Evolutionary conservation across 2,113 vertebrate species (phyloP).

Genomic region (Nothocercus nigrocapillus): DNA sequence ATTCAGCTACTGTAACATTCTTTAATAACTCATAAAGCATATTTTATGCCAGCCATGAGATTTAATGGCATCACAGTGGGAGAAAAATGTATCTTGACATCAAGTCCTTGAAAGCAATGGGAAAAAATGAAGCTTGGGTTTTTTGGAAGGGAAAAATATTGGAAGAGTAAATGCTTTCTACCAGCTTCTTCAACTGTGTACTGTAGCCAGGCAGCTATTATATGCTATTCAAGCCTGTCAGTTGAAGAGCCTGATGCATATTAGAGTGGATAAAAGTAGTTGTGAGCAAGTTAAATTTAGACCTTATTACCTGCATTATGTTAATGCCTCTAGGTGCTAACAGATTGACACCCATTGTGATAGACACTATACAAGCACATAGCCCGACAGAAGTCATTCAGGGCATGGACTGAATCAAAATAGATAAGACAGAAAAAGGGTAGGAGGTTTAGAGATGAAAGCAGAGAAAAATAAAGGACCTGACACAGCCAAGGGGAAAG

Average conservation of each 20-base stretch:
- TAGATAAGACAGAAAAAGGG: conserved; percentile 46
- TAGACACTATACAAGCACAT: conserved; percentile 45
- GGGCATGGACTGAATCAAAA: conserved; percentile 62
- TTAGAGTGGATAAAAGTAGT: conserved; percentile 57
- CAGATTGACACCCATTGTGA: conserved; percentile 46
- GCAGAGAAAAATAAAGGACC: conserved; percentile 51
- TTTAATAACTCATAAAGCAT: conserved; percentile 63
- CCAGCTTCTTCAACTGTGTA: conserved; percentile 10
- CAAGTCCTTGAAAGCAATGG: conserved; percentile 14
- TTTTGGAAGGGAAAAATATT: background rate
- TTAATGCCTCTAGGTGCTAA: conserved; percentile 65
- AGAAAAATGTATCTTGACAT: conserved; percentile 46
- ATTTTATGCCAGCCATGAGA: conserved; percentile 53
- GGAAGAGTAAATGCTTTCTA: conserved; percentile 26
- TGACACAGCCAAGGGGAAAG: conserved; percentile 31
- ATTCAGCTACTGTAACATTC: conserved; percentile 39
- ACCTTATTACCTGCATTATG: conserved; percentile 68
- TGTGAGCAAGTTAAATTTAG: conserved; percentile 68
- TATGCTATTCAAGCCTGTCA: conserved; percentile 32
- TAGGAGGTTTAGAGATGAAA: conserved; percentile 56
- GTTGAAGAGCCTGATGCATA: conserved; percentile 36
- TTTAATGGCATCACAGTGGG: conserved; percentile 48
- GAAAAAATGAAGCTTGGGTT: conserved; percentile 19
- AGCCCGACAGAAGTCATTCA: conserved; percentile 57
- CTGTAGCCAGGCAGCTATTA: conserved; percentile 46